Evolutionary conservation across 2,888 invertebrate genomes (phyloP).

Genomic region (Malachius bipustulatus): DNA sequence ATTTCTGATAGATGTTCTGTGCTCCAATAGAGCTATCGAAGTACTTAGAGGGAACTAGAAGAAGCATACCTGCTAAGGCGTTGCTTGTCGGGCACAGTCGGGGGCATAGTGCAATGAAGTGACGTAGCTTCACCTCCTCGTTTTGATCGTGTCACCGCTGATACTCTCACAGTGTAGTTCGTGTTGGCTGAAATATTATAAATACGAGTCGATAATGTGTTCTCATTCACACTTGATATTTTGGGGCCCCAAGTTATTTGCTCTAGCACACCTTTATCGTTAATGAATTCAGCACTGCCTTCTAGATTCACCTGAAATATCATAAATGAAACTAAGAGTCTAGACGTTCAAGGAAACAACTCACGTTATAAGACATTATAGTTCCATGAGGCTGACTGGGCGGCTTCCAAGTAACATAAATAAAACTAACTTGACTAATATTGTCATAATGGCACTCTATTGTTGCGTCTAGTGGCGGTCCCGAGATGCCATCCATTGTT

Average conservation of each 20-base stretch:
- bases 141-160: constrained; percentile 65
- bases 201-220: constrained; percentile 42
- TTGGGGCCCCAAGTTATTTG: constrained; percentile 49
- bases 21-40: too few relatives aligned
- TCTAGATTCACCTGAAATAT: constrained; percentile 37
- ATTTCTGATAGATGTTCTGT: too few relatives aligned
- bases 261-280: constrained; percentile 39
- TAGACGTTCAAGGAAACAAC: constrained; percentile 20
- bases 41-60: constrained; percentile 44
- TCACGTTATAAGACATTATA: constrained; percentile 64
- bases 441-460: constrained; percentile 55
- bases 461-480: constrained; percentile 56
- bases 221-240: constrained; percentile 44
- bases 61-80: too few relatives aligned
- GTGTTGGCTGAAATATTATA: constrained; percentile 71
- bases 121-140: constrained; percentile 56
- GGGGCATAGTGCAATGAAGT: constrained; percentile 55
- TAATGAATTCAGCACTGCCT: constrained; percentile 44
- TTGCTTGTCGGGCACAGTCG: constrained; percentile 56
- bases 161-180: constrained; percentile 66
- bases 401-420: constrained; percentile 60
- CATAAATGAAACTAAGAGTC: constrained; percentile 5
- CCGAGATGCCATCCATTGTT: constrained; percentile 71
- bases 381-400: constrained; percentile 66
- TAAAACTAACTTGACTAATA: constrained; percentile 45